Percentiles rank a stretch among this genome's conserved stretches.
Evolutionary conservation across 1,140 invertebrate species (phyloP).

Genomic region (Anthonomus grandis): DNA sequence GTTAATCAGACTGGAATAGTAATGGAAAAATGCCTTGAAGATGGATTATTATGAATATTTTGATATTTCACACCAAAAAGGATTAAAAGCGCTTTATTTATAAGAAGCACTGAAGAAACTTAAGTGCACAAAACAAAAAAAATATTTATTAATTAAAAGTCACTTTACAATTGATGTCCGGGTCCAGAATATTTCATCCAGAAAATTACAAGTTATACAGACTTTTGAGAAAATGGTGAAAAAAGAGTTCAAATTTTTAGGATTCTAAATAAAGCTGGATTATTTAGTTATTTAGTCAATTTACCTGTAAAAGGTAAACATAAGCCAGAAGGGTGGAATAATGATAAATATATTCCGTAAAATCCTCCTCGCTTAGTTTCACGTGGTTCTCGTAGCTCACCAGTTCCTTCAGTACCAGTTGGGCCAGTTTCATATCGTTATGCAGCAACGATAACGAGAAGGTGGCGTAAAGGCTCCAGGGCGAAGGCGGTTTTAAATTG

Average conservation of each 20-base stretch:
- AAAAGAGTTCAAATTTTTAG: too few relatives aligned
- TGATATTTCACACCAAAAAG: too few relatives aligned
- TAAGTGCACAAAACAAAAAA: too few relatives aligned
- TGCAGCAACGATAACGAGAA: conserved; percentile 67
- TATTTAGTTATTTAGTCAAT: conserved; percentile 2
- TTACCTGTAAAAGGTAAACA: conserved; percentile 37
- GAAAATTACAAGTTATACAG: too few relatives aligned
- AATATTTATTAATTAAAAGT: too few relatives aligned
- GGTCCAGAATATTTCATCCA: too few relatives aligned
- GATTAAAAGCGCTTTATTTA: neutral
- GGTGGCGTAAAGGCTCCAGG: conserved; percentile 63
- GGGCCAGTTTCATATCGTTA: conserved; percentile 58
- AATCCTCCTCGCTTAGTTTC: conserved; percentile 16
- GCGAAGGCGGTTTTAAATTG: conserved; percentile 58
- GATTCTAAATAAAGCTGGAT: too few relatives aligned
- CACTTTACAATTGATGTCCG: too few relatives aligned
- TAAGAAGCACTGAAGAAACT: too few relatives aligned
- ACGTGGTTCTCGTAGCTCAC: conserved; percentile 26
- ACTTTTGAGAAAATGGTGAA: too few relatives aligned
- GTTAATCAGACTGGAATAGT: too few relatives aligned
- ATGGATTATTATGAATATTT: neutral
- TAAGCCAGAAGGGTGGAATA: conserved; percentile 36
- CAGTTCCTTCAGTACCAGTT: conserved; percentile 64
- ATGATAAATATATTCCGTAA: conserved; percentile 36
- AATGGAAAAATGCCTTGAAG: too few relatives aligned